Percentiles rank a stretch among this genome's conserved stretches.
phyloP scores from a whole-genome alignment of 2,113 vertebrate genomes.

The Numida meleagris region DNA sequence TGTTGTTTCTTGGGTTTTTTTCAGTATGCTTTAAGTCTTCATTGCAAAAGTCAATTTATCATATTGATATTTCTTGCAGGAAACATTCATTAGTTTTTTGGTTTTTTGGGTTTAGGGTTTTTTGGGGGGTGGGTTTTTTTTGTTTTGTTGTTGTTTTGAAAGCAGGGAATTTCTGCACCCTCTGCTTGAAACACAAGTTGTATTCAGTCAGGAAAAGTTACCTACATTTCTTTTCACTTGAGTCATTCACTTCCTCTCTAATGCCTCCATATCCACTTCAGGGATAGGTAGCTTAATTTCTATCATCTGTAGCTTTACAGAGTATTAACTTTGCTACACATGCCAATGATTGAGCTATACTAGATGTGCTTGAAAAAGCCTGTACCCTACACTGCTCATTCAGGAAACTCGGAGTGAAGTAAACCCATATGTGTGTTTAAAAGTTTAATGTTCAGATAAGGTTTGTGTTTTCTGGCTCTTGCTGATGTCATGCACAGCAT shows the following conservation, averaged over 20 bases:
- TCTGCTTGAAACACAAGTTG: constrained; percentile 30
- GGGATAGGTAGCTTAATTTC: constrained; percentile 84
- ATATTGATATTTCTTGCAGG: neutral
- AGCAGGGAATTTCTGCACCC: neutral
- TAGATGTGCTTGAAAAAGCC: constrained; percentile 69
- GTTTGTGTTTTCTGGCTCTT: constrained; percentile 61
- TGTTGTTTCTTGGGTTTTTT: neutral
- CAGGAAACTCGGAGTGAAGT: constrained; percentile 80
- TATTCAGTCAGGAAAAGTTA: constrained; percentile 48
- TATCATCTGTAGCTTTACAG: constrained; percentile 79
- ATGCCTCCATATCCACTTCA: constrained; percentile 76
- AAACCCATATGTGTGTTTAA: constrained; percentile 80
- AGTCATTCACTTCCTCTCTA: constrained; percentile 72
- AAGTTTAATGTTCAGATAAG: constrained; percentile 57
- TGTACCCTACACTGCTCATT: constrained; percentile 66
- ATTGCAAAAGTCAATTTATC: neutral
- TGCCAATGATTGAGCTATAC: constrained; percentile 72
- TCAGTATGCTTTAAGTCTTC: neutral
- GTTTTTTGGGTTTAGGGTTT: neutral
- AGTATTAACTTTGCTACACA: constrained; percentile 72
- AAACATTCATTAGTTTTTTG: neutral
- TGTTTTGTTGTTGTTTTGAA: neutral
- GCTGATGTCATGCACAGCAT: constrained; percentile 49
- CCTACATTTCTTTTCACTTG: constrained; percentile 73
- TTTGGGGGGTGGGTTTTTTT: neutral